phyloP scores from a whole-genome alignment of 2,888 invertebrate species.

The Tetramorium bicarinatum region DNA sequence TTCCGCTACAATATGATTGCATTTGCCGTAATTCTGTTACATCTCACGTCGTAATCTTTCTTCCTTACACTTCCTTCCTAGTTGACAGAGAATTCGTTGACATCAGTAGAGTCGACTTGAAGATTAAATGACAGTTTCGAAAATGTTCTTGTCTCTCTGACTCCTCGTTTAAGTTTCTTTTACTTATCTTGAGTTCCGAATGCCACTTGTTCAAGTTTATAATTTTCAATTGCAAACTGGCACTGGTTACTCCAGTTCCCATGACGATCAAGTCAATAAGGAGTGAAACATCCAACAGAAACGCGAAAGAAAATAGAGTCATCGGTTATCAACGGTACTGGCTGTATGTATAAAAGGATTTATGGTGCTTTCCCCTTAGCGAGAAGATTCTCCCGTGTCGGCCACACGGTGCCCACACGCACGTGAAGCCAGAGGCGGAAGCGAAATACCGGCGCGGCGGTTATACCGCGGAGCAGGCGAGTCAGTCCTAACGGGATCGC shows the following conservation, averaged over 20 bases:
- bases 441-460: constrained; percentile 68
- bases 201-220: neutral
- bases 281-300: constrained; percentile 18
- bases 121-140: neutral
- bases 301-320: neutral
- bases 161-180: neutral
- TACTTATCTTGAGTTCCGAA: neutral
- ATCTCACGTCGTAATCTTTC: neutral
- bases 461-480: constrained; percentile 67
- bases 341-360: constrained; percentile 9
- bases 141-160: neutral
- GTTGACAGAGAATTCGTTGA: neutral
- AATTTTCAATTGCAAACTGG: constrained; percentile 5
- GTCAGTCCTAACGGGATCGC: constrained; percentile 80
- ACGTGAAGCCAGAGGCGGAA: constrained; percentile 61
- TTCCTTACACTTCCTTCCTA: neutral
- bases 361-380: constrained; percentile 19
- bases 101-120: neutral
- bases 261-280: constrained; percentile 27
- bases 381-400: constrained; percentile 11
- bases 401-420: constrained; percentile 23
- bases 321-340: constrained; percentile 26
- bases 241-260: constrained; percentile 19
- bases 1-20: constrained; percentile 8
- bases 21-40: neutral